A percentile compares a stretch with the other conserved stretches of the same genome.
Evolutionary conservation across 2,113 vertebrate species (phyloP).

Genomic region (Cynoglossus semilaevis): DNA sequence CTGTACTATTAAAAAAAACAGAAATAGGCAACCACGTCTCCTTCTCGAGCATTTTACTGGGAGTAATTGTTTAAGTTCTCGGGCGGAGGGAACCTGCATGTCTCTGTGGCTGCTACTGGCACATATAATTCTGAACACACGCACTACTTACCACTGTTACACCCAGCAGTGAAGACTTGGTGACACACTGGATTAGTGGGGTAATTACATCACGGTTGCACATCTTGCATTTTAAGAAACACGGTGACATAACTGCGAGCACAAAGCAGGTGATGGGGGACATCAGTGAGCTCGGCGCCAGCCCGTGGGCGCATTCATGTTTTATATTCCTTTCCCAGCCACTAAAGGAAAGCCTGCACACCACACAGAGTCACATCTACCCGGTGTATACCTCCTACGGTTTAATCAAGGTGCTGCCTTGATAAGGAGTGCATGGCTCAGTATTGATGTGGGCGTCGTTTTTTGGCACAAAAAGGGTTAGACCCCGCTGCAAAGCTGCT

Average conservation of each 20-base stretch:
- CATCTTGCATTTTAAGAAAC: conserved; percentile 35
- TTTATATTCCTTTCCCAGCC: conserved; percentile 82
- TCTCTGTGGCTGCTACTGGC: conserved; percentile 19
- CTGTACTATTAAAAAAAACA: conserved; percentile 83
- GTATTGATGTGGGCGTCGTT: conserved; percentile 74
- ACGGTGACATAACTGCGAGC: conserved; percentile 44
- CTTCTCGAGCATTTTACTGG: conserved; percentile 75
- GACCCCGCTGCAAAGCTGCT: conserved; percentile 67
- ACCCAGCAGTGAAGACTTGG: conserved; percentile 27
- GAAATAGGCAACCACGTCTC: conserved; percentile 81
- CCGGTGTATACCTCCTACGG: conserved; percentile 51
- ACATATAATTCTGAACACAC: not conserved
- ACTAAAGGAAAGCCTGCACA: conserved; percentile 77
- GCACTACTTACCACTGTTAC: conserved; percentile 18
- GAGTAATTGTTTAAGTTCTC: conserved; percentile 38
- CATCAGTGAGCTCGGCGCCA: conserved; percentile 67
- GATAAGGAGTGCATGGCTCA: conserved; percentile 63
- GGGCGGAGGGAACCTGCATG: conserved; percentile 23
- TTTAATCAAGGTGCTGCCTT: conserved; percentile 67
- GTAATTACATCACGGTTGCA: conserved; percentile 43
- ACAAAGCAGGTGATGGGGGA: conserved; percentile 36
- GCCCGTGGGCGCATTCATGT: conserved; percentile 84
- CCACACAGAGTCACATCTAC: conserved; percentile 73
- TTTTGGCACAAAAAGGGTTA: conserved; percentile 66
- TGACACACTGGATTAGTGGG: conserved; percentile 30